These are phyloP conservation scores for Melipona quadrifasciata DNA, from an alignment of 1,140 invertebrate genomes.

Conservation along the genomic window DNA sequence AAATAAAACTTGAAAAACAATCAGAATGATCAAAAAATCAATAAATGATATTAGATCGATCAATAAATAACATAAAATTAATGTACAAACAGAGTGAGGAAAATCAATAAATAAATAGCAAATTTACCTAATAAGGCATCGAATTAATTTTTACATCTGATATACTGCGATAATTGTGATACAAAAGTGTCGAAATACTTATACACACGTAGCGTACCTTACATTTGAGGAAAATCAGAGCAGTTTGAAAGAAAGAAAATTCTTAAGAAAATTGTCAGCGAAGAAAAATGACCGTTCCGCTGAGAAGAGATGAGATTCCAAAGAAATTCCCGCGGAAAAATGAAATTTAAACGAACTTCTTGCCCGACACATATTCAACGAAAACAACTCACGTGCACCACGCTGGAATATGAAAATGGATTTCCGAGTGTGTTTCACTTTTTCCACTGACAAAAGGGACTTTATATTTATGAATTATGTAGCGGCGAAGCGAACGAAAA, in stretches of 20 bases:
- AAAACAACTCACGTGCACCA: background rate
- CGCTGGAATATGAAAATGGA: constrained; percentile 18
- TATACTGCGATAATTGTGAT: no score
- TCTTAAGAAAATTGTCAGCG: background rate
- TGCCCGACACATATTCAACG: background rate
- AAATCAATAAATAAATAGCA: no score
- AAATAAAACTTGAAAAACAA: no score
- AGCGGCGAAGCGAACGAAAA: constrained; percentile 1
- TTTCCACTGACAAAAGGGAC: constrained; percentile 6
- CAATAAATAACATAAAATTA: no score
- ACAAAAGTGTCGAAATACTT: no score
- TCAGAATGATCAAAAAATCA: no score
- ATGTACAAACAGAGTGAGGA: no score
- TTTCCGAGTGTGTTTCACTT: background rate
- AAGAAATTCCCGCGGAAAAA: background rate
- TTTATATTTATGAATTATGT: constrained; percentile 8
- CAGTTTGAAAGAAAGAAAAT: background rate
- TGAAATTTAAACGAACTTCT: constrained; percentile 12
- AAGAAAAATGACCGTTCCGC: background rate
- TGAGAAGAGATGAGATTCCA: background rate
- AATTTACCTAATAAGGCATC: no score
- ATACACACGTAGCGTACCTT: background rate
- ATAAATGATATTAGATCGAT: no score
- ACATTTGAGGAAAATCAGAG: background rate
- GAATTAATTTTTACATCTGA: no score